Evolutionary conservation across 2,888 invertebrate species (phyloP), one percentile per base, ranked within the genome.

Genomic region (Pardosa pseudoannulata): DNA sequence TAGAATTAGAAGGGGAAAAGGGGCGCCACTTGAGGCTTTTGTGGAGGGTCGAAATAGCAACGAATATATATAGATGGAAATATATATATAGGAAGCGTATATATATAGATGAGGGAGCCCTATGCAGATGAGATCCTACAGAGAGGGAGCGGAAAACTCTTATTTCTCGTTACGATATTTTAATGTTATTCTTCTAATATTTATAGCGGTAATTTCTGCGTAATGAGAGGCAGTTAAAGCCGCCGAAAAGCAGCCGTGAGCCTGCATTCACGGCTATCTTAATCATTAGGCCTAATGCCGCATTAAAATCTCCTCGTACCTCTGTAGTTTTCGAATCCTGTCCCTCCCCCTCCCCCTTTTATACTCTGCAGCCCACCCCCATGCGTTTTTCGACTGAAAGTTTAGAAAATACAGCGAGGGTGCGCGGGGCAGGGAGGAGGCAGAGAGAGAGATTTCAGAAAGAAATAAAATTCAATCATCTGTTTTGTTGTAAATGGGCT

Each of bases 131-230:
- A 76, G 82, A 72, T 67, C 67, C 64, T 28, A 64, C 64, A 56
- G 56, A 46, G 81, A 68, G 68, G 62, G 81, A 41, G 67, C 29
- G 68, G 82, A 72, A 65, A 72, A 78, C 86, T 86, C 86, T 86
- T 86, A 86, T 86, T 86, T 86, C 86, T 79, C 86, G 75, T 86
- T 86, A 86, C 86, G 86, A 86, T 86, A 86, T 86, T 86, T 86
- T 86, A 86, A 86, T 79, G 86, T 86, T 86, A 86, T 86, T 86
- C 79, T 79, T 86, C 86, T 86, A 86, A 86, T 86, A 86, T 86
- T 86, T 86, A 86, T 86, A 86, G 79, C 79, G 74, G 79, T 79
- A 79, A 86, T 86, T 86, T 79, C 79, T 68, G 74, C 50, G 86
- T 86, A 86, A 86, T 86, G 86, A 86, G 86, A 36, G 73, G 86